phyloP scores from a whole-genome alignment of 2,113 vertebrate genomes.

The Numenius arquata region DNA sequence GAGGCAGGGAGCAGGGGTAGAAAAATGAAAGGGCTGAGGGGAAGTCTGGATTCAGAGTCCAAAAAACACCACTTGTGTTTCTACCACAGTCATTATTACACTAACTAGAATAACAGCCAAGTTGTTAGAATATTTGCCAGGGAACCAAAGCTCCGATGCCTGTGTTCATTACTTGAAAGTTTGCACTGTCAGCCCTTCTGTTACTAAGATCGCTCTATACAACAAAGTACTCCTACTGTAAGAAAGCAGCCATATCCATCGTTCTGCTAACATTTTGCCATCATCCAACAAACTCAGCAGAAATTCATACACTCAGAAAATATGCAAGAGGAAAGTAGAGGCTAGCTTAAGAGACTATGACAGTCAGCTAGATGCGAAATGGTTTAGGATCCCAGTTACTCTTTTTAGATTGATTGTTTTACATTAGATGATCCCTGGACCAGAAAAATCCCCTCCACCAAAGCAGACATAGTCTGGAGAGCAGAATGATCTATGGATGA shows the following conservation, averaged over 20 bases:
- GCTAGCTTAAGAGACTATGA: background rate
- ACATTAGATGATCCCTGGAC: background rate
- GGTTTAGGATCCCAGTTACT: background rate
- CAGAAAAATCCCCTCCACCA: background rate
- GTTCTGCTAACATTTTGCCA: background rate
- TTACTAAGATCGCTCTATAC: background rate
- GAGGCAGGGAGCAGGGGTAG: accelerated
- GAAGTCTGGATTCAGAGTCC: background rate
- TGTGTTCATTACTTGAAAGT: background rate
- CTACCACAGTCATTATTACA: background rate
- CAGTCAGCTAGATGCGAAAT: background rate
- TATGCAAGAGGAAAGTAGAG: background rate
- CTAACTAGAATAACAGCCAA: background rate
- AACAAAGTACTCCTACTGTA: background rate
- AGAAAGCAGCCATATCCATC: background rate
- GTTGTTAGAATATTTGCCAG: background rate
- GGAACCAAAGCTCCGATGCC: background rate
- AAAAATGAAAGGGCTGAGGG: too few relatives aligned
- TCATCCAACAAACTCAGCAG: background rate
- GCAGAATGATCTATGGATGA: background rate
- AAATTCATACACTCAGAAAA: background rate
- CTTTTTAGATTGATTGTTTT: background rate
- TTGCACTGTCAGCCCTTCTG: background rate
- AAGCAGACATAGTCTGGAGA: background rate
- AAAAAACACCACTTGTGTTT: background rate